Conservation (phyloP, 2,888 invertebrate species). For the Eremobia ochroleuca region DNA sequence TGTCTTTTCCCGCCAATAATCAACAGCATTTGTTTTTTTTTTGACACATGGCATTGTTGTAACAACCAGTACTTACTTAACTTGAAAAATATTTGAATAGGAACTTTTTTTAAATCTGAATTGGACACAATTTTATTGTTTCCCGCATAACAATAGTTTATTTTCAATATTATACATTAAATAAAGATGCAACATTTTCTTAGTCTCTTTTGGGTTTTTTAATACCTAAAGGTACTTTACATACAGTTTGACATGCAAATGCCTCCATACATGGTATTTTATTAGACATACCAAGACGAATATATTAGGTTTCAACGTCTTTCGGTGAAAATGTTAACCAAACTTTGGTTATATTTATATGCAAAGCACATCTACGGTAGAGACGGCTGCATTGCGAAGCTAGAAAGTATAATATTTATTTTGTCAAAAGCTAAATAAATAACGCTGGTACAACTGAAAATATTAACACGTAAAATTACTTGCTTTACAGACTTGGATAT, state of each 20-base stretch:
- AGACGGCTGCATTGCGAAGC: conserved; percentile 57
- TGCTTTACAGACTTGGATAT: not conserved
- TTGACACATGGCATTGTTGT: not conserved
- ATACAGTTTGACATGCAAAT: conserved; percentile 12
- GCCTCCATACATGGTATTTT: conserved; percentile 24
- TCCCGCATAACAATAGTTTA: not conserved
- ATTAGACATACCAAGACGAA: conserved; percentile 27
- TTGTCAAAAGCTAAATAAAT: conserved; percentile 52
- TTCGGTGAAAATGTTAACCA: conserved; percentile 55
- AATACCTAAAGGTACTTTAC: not conserved
- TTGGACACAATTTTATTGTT: not conserved
- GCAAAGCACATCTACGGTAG: conserved; percentile 63
- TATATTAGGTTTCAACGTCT: conserved; percentile 35
- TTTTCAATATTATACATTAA: not conserved
- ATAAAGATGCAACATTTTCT: not conserved
- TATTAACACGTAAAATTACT: conserved; percentile 10
- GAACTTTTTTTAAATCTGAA: not conserved
- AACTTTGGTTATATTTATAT: conserved; percentile 65
- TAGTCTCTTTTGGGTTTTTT: not conserved
- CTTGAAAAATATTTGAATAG: not conserved
- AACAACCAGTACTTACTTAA: not conserved
- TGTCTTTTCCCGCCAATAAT: not conserved
- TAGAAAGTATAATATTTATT: conserved; percentile 65
- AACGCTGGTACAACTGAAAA: conserved; percentile 34
- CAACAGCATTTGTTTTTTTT: not conserved